Percentiles rank a stretch among this genome's conserved stretches.
These are phyloP conservation scores for Ophonus ardosiacus DNA, from an alignment of 2,888 invertebrate genomes.

Conservation along the genomic window DNA sequence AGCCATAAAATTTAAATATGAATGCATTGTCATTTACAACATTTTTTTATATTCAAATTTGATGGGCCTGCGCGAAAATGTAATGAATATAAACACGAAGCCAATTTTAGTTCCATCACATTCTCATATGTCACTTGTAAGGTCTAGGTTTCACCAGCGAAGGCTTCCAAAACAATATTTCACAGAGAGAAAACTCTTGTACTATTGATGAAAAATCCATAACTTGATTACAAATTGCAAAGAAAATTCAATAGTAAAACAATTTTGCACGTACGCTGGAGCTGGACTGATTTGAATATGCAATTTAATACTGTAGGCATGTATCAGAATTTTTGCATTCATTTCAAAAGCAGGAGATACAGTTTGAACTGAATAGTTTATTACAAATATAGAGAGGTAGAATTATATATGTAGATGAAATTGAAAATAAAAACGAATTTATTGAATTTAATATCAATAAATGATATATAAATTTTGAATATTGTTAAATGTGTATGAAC, in stretches of 20 bases:
- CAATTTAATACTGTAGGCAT: neutral
- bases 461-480: too few relatives aligned
- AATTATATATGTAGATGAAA: neutral
- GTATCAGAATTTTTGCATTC: neutral
- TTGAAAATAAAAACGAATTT: neutral
- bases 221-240: neutral
- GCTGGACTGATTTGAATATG: constrained; percentile 15
- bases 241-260: neutral
- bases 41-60: constrained; percentile 22
- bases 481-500: too few relatives aligned
- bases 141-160: neutral
- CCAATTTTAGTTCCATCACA: neutral
- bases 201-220: constrained; percentile 6
- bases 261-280: neutral
- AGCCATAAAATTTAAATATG: constrained; percentile 27
- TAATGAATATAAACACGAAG: constrained; percentile 12
- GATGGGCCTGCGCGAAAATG: neutral
- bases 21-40: constrained; percentile 27
- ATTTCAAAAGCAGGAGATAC: neutral
- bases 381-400: neutral
- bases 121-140: neutral
- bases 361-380: neutral
- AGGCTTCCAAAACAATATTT: constrained; percentile 29
- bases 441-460: neutral
- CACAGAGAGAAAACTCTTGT: constrained; percentile 6